Base-by-base conservation (phyloP, 37 sponge, comb jelly and placozoan genomes). In the Halisarca cf. caerulea region DNA sequence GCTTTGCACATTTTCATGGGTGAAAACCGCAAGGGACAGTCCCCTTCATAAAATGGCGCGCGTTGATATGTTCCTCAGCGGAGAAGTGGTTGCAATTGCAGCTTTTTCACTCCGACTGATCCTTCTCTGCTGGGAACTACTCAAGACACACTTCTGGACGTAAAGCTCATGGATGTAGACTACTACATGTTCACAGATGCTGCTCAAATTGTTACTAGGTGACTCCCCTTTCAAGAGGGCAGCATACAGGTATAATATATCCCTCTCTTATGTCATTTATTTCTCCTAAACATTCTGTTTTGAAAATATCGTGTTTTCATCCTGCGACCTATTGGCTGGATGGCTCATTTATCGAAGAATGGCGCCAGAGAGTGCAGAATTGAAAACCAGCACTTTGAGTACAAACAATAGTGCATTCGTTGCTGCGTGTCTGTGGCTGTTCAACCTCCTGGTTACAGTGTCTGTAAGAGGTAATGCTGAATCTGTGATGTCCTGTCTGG, bases 381-480 rank as follows among this genome's bases (percentile, higher is more conserved):
- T 25, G 45, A 34, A 15, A 7, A 40, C 47, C 60, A 2, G 36
- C 30, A n/a, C 15, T 2, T 2, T 44, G 18, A 20, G 6, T 40
- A 0, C 15, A 1, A 1, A 28, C 25, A 44, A 39, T 41, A n/a
- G 9, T 4, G 77, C 77, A 2, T 3, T 43, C 2, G 9, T 74
- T 14, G 77, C 45, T 14, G 77, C 77, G 42, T 59, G 80, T 17
- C 30, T 93, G 24, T 99, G 99, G 99, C 87, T 99, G 81, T 81
- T 99, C 69, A 97, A 99, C 84, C 99, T 97, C 0, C 78, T 99
- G 24, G 92, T 95, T 58, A 90, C 91, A 2, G 97, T 99, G 15
- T 97, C 97, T 28, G 95, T 91, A 15, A 85, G 99, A 53, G 99
- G 99, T 21, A 99, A 95, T 91, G 99, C 99, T 14, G 99, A 99